Base-by-base conservation (phyloP, 35 echinoderm and acorn worm species). In the Lytechinus variegatus region DNA sequence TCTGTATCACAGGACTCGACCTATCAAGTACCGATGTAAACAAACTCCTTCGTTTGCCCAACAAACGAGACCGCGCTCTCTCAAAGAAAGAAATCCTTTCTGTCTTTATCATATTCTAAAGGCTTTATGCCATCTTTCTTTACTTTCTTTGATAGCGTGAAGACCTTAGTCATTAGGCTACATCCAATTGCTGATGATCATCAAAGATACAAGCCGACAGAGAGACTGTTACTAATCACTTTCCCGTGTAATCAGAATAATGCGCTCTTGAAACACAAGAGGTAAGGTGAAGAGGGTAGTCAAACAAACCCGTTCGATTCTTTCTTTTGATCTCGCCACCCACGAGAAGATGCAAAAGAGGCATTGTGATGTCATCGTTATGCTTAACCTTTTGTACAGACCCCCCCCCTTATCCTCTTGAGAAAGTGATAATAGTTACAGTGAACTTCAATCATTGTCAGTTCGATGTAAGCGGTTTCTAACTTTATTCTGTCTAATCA, bases 21-120 rank as follows among this genome's bases (percentile, higher is more conserved):
- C 19, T 79, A 24, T n/a, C 66, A 79, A 79, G 88, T 54, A 33
- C 88, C 88, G 88, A 90, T 90, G 88, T 90, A 90, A 90, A 90
- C 88, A 90, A 90, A 90, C 88, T 90, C 29, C 7, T 90, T 44
- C 88, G 88, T 24, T 3, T 24, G 24, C 66, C 66, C 66, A 79
- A 44, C 33, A 44, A 79, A 79, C 66, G 66, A 24, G 66, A 79
- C 66, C 66, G 19, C 66, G 21, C 66, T 79, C 66, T 58, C 56
- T 58, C 56, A 11, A 56, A 9, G 8, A 7, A 16, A n/a, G 19
- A 79, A 79, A 79, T 24, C 66, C 66, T 79, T 24, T n/a, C n/a
- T 19, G 6, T 79, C 66, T 79, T 79, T 79, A 79, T 79, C 66
- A 7, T 27, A 79, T 24, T 79, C 19, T 79, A 27, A 79, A 24